phyloP scores from a whole-genome alignment of 2,888 invertebrate species.

The Pyrrhia umbra region DNA sequence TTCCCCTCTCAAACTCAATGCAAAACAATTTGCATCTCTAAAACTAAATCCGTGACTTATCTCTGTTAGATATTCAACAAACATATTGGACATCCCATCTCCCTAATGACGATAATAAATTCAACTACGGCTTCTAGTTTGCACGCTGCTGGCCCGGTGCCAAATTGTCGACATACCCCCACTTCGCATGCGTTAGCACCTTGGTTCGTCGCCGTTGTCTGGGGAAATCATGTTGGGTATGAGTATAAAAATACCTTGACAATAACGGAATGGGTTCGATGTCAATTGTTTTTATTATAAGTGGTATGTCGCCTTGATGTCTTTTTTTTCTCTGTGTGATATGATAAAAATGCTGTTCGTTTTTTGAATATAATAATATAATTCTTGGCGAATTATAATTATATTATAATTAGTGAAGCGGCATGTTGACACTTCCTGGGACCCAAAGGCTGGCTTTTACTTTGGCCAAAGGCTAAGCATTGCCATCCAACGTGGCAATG shows the following conservation, averaged over 20 bases:
- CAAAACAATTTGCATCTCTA: conserved; percentile 25
- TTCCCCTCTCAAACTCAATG: conserved; percentile 8
- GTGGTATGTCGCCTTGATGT: background rate
- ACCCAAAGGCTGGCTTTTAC: too few relatives aligned
- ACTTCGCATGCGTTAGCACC: conserved; percentile 48
- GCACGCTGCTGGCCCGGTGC: conserved; percentile 44
- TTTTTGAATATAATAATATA: too few relatives aligned
- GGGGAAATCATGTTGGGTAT: conserved; percentile 17
- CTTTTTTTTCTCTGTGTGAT: background rate
- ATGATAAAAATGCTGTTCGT: too few relatives aligned
- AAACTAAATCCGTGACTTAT: conserved; percentile 20
- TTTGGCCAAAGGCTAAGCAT: too few relatives aligned
- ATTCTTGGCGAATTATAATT: too few relatives aligned
- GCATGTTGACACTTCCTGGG: too few relatives aligned
- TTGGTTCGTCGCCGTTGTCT: conserved; percentile 3
- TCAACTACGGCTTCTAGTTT: conserved; percentile 48
- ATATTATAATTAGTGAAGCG: too few relatives aligned
- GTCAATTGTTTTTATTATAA: background rate
- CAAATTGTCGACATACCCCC: conserved; percentile 48
- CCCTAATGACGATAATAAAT: conserved; percentile 52
- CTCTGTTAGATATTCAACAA: conserved; percentile 40
- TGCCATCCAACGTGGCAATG: too few relatives aligned
- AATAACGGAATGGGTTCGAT: background rate
- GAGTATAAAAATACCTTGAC: background rate
- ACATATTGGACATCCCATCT: conserved; percentile 26